phyloP scores from a whole-genome alignment of 2,888 invertebrate species.

The Erpobdella octoculata region DNA sequence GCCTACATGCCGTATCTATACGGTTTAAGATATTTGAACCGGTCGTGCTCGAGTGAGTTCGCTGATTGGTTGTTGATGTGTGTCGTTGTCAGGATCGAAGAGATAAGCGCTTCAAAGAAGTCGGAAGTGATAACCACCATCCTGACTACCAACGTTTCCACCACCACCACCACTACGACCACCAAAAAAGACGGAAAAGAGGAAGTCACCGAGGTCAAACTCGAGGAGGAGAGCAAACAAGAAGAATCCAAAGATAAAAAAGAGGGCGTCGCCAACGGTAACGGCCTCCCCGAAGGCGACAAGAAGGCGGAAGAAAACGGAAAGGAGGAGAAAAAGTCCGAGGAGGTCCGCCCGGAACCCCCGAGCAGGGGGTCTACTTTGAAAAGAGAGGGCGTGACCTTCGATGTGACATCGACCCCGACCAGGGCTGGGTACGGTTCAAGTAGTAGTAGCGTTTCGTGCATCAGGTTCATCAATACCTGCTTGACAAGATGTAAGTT shows the following conservation, averaged over 20 bases:
- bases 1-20: too few relatives aligned
- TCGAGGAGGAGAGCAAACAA: not conserved
- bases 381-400: conserved; percentile 64
- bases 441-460: conserved; percentile 13
- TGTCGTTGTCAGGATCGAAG: conserved; percentile 10
- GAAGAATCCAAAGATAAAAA: not conserved
- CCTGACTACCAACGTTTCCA: not conserved
- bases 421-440: conserved; percentile 48
- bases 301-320: conserved; percentile 15
- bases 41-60: not conserved
- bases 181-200: conserved; percentile 15
- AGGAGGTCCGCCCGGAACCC: conserved; percentile 62
- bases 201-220: not conserved
- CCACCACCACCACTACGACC: conserved; percentile 14
- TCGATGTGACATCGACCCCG: conserved; percentile 67
- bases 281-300: conserved; percentile 17
- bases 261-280: not conserved
- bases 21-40: not conserved
- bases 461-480: conserved; percentile 5
- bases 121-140: conserved; percentile 21
- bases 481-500: conserved; percentile 3
- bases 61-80: not conserved
- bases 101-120: conserved; percentile 15
- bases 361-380: conserved; percentile 61
- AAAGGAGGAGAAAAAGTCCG: conserved; percentile 1